Base-by-base conservation (phyloP, 2,113 vertebrate genomes). In the Clinocottus analis region DNA sequence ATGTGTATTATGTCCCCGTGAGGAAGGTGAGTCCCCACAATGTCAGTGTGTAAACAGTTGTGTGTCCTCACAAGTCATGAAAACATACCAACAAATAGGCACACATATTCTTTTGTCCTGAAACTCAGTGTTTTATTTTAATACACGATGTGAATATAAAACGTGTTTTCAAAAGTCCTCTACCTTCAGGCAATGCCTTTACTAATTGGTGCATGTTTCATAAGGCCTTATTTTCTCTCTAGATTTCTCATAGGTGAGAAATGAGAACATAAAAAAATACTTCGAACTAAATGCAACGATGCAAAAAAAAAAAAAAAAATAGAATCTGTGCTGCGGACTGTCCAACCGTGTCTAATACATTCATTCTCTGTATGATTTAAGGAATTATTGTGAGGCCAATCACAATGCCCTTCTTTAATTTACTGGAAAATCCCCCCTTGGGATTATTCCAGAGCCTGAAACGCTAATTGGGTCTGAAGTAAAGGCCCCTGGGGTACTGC, bases 401-500 rank as follows among this genome's bases (percentile, higher is more conserved):
- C 21, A 45, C 13, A 43, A 43, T 73, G 71, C 75, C 70, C 45
- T 67, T 80, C 75, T 69, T 68, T 83, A 79, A 79, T 77, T 87
- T 29, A 66, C 1, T 61, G 43, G 63, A 88, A 86, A 72, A 91
- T 89, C 83, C 77, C 81, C 69, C 45, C 37, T 14, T 45, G 79
- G 84, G 76, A 84, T 87, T 87, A 83, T 75, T 82, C 6, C 62
- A 27, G n/a, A 65, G n/a, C 13, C 25, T 23, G 43, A 67, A 72
- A 17, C 61, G 70, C 43, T 90, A 88, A 91, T 89, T 87, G 84
- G 81, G 79, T 81, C 43, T 51, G 23, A 62, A 29, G 25, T 45
- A 65, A 74, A 65, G 25, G 37, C 51, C 77, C 64, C 43, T 6
- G 3, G 61, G 77, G 83, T 62, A 56, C 39, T 39, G 31, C 12